These are phyloP conservation scores for Drosophila simulans DNA, from an alignment of 1,140 invertebrate genomes.

Conservation along the genomic window DNA sequence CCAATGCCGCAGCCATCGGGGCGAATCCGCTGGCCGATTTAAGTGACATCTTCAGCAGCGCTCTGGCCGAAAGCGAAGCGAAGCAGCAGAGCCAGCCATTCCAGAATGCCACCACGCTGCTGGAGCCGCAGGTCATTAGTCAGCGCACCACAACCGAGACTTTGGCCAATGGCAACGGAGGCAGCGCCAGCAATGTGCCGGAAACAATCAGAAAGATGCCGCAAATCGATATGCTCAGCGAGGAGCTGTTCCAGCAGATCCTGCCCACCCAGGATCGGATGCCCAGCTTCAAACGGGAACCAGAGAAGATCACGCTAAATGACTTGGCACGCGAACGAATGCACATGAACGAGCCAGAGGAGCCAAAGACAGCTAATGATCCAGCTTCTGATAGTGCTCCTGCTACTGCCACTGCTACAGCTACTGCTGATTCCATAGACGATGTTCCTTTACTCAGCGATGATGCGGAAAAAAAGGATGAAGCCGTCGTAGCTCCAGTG, in stretches of 20 bases:
- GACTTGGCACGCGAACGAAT: conserved; percentile 69
- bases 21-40: conserved; percentile 48
- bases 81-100: conserved; percentile 23
- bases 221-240: conserved; percentile 77
- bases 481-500: background rate
- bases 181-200: background rate
- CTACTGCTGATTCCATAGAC: conserved; percentile 20
- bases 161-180: conserved; percentile 34
- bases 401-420: background rate
- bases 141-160: background rate
- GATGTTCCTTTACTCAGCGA: conserved; percentile 60
- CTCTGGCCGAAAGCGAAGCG: conserved; percentile 52
- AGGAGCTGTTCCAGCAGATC: conserved; percentile 73
- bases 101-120: conserved; percentile 26
- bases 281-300: conserved; percentile 76
- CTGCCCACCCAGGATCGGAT: conserved; percentile 59
- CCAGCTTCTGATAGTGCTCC: background rate
- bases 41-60: conserved; percentile 70
- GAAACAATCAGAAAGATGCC: conserved; percentile 53
- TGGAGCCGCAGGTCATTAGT: conserved; percentile 60
- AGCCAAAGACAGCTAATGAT: background rate
- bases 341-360: conserved; percentile 25
- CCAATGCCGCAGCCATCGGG: background rate
- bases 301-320: conserved; percentile 90
- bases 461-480: background rate